Percentiles rank a stretch among this genome's conserved stretches.
phyloP scores from a whole-genome alignment of 2,888 invertebrate genomes.

The Chelonus formosanus region DNA sequence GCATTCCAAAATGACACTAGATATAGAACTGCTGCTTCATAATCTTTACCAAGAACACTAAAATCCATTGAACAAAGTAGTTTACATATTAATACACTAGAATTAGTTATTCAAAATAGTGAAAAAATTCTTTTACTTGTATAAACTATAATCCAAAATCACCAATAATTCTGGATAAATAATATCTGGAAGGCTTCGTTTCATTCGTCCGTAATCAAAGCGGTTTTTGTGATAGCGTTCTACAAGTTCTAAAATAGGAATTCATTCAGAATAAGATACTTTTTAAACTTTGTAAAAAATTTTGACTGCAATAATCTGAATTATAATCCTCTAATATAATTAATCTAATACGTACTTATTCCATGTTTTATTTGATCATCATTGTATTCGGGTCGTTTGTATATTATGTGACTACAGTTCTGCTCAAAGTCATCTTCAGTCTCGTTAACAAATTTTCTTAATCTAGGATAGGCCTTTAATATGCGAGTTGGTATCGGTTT shows the following conservation, averaged over 20 bases:
- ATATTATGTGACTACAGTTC: conserved; percentile 50
- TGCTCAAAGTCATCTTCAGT: conserved; percentile 30
- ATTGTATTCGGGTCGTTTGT: conserved; percentile 36
- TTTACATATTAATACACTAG: neutral
- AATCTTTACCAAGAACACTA: conserved; percentile 43
- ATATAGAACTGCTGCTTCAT: conserved; percentile 46
- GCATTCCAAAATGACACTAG: conserved; percentile 56
- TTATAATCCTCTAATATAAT: neutral
- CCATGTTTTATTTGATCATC: conserved; percentile 18
- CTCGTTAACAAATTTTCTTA: conserved; percentile 27
- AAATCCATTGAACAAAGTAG: neutral
- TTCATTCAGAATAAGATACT: neutral
- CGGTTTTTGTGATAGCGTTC: conserved; percentile 20
- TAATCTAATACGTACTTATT: conserved; percentile 16
- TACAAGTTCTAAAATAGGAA: conserved; percentile 31
- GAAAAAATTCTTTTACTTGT: conserved; percentile 36
- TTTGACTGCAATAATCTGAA: neutral
- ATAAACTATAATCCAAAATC: conserved; percentile 49
- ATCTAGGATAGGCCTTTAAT: conserved; percentile 30
- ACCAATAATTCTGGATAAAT: conserved; percentile 54
- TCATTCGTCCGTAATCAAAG: conserved; percentile 6
- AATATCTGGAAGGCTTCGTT: conserved; percentile 39
- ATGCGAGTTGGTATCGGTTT: conserved; percentile 44
- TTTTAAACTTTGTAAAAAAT: too few species aligned
- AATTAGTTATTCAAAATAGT: neutral